Evolutionary conservation across 2,113 vertebrate species (phyloP).

Genomic region (Numenius arquata): DNA sequence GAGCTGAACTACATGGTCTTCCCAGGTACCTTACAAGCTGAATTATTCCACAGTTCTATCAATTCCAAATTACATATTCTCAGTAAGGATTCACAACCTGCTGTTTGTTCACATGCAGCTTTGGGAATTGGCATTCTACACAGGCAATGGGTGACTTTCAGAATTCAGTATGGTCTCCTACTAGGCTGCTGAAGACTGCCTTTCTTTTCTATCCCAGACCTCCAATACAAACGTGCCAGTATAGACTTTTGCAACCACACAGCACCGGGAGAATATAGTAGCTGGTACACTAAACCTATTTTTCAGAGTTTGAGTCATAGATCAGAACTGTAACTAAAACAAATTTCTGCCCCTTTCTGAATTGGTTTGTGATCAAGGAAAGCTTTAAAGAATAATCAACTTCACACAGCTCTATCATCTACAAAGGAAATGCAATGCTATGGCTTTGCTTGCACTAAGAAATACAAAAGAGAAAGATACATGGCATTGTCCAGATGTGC

Average conservation of each 20-base stretch:
- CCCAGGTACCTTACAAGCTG: background rate
- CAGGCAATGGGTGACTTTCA: background rate
- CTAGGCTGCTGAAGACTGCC: background rate
- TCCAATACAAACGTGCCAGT: background rate
- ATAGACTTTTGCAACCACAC: background rate
- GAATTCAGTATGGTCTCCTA: background rate
- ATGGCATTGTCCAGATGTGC: slow-evolving; percentile 7
- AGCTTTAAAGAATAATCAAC: background rate
- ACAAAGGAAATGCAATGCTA: background rate
- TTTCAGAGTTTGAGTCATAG: background rate
- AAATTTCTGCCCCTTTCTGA: background rate
- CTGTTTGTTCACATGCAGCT: background rate
- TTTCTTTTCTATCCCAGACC: background rate
- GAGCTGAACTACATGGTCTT: background rate
- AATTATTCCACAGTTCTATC: background rate
- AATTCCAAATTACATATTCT: background rate
- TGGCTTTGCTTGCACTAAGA: background rate
- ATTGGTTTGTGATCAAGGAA: background rate
- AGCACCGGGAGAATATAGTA: background rate
- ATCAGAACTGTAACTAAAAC: background rate
- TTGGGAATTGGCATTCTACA: background rate
- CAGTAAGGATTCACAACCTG: background rate
- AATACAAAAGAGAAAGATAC: background rate
- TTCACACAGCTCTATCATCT: background rate
- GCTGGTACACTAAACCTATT: background rate